Evolutionary conservation across 2,113 vertebrate species (phyloP).

Genomic region (Rhinoptilus africanus): DNA sequence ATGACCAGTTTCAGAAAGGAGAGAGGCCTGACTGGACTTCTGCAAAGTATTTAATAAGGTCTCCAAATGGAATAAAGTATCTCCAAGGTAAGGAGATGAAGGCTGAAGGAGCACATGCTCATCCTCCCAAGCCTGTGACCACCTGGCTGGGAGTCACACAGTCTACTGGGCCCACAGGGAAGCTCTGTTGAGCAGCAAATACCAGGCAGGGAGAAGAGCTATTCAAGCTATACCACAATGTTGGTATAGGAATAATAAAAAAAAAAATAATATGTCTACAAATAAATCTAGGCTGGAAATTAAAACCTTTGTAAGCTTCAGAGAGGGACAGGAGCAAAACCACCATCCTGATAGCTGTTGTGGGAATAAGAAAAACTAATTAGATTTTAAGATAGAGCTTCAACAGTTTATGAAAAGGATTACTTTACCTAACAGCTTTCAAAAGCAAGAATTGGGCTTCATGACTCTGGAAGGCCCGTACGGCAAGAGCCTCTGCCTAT

Average conservation of each 20-base stretch:
- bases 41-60: neutral
- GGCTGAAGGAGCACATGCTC: neutral
- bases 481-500: neutral
- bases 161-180: neutral
- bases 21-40: neutral
- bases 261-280: neutral
- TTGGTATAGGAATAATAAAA: neutral
- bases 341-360: neutral
- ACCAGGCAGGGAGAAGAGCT: neutral
- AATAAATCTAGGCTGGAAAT: neutral
- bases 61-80: neutral
- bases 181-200: neutral
- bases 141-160: rapidly evolving
- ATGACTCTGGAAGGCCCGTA: neutral
- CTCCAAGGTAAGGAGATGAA: neutral
- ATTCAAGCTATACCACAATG: neutral
- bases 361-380: neutral
- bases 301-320: neutral
- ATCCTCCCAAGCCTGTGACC: neutral
- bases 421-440: neutral
- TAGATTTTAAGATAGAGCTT: neutral
- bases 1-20: neutral
- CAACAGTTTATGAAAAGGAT: neutral
- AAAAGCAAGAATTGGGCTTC: neutral
- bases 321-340: neutral